Conservation (phyloP, 2,113 vertebrate genomes). For the Corydoras maculifer region DNA sequence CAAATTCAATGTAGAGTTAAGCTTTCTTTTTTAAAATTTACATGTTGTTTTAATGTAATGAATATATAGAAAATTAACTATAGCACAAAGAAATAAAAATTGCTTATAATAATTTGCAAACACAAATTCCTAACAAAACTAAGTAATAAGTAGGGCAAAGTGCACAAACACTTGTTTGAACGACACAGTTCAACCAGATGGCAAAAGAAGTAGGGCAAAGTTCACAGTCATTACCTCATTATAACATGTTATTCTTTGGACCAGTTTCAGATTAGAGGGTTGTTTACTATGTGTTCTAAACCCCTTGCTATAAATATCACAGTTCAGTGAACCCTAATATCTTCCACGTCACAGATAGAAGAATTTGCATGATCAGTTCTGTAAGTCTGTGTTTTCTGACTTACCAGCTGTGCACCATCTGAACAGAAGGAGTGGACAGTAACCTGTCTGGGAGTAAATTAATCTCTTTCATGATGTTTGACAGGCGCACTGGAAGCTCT, state of each 20-base stretch:
- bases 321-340: background rate
- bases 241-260: constrained; percentile 3
- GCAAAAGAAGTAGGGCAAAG: constrained; percentile 38
- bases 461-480: constrained; percentile 98
- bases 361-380: background rate
- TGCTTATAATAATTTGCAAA: too few species aligned
- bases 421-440: constrained; percentile 80
- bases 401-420: constrained; percentile 89
- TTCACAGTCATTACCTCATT: constrained; percentile 22
- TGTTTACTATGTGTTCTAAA: constrained; percentile 7
- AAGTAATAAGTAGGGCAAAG: constrained; percentile 40
- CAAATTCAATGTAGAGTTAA: too few species aligned
- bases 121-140: too few species aligned
- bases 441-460: constrained; percentile 83
- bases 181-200: background rate
- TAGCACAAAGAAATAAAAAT: too few species aligned
- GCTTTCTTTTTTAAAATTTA: too few species aligned
- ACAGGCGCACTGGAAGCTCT: constrained; percentile 87
- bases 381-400: background rate
- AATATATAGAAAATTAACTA: too few species aligned
- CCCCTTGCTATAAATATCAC: background rate
- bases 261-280: background rate
- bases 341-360: background rate
- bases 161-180: constrained; percentile 42
- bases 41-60: too few species aligned